Conservation (phyloP, 2,888 invertebrate genomes). For the Drosophila pullipes region DNA sequence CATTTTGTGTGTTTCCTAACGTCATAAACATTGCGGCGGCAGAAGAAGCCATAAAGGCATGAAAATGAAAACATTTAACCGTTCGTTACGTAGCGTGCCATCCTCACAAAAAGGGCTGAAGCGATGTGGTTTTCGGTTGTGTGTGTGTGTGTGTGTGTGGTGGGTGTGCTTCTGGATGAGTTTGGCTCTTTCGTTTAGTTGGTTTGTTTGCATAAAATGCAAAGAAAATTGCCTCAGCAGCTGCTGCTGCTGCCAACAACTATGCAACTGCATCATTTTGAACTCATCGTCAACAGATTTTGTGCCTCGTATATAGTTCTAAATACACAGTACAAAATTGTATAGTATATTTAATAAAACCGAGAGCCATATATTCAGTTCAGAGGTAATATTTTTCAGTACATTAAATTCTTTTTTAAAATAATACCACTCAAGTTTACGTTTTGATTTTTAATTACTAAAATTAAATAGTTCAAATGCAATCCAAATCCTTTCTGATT, state of each 20-base stretch:
- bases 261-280: conserved; percentile 53
- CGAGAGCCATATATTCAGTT: neutral
- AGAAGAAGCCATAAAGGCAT: conserved; percentile 48
- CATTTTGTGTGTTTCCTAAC: conserved; percentile 69
- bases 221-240: conserved; percentile 70
- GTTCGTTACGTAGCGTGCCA: conserved; percentile 48
- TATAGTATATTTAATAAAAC: neutral
- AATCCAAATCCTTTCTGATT: neutral
- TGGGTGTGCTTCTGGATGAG: neutral
- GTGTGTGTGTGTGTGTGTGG: neutral
- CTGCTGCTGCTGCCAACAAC: conserved; percentile 19
- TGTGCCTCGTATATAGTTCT: neutral
- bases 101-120: conserved; percentile 22
- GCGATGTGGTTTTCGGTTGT: neutral
- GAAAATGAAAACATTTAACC: conserved; percentile 78
- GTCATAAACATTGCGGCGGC: conserved; percentile 62
- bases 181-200: conserved; percentile 32
- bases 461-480: neutral
- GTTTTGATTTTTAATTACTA: neutral
- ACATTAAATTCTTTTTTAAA: neutral
- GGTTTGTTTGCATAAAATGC: conserved; percentile 64
- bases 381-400: neutral
- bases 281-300: conserved; percentile 59
- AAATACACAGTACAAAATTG: neutral
- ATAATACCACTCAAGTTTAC: neutral